phyloP scores from a whole-genome alignment of 2,113 vertebrate species.

The Rhagologus leucostigma region DNA sequence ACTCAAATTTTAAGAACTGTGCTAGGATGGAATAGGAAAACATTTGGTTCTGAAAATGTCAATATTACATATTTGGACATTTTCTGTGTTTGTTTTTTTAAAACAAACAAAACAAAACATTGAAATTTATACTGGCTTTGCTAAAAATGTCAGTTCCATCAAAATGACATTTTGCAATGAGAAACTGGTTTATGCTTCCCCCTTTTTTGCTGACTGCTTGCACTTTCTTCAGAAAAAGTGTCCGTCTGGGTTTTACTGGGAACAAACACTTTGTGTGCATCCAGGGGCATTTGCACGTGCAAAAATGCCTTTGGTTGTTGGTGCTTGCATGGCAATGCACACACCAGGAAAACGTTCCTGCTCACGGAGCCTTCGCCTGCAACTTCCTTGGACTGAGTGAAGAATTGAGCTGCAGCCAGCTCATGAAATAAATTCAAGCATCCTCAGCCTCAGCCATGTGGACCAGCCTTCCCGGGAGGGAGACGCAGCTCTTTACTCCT shows the following conservation, averaged over 20 bases:
- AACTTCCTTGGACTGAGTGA: not conserved
- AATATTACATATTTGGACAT: slow-evolving; percentile 54
- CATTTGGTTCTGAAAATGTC: slow-evolving; percentile 58
- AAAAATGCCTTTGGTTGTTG: not conserved
- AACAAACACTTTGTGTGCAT: not conserved
- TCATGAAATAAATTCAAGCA: not conserved
- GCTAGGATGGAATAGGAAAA: slow-evolving; percentile 36
- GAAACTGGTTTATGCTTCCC: not conserved
- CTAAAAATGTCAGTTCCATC: slow-evolving; percentile 51
- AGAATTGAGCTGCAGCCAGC: accelerated
- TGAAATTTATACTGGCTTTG: slow-evolving; percentile 52
- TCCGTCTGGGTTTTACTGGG: not conserved
- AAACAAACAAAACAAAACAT: slow-evolving; percentile 53
- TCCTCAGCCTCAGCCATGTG: not conserved
- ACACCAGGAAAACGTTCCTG: not conserved
- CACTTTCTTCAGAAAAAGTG: not conserved
- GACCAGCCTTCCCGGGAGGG: not conserved
- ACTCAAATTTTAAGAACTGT: slow-evolving; percentile 19
- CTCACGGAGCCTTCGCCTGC: not conserved
- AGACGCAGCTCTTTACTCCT: not conserved
- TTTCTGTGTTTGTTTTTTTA: slow-evolving; percentile 13
- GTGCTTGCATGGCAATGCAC: not conserved
- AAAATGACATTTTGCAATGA: slow-evolving; percentile 36
- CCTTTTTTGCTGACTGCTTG: not conserved
- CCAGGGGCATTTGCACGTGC: not conserved